These are phyloP conservation scores for Callithrix jacchus DNA, from an alignment of 2,113 vertebrate species.

Conservation along the genomic window DNA sequence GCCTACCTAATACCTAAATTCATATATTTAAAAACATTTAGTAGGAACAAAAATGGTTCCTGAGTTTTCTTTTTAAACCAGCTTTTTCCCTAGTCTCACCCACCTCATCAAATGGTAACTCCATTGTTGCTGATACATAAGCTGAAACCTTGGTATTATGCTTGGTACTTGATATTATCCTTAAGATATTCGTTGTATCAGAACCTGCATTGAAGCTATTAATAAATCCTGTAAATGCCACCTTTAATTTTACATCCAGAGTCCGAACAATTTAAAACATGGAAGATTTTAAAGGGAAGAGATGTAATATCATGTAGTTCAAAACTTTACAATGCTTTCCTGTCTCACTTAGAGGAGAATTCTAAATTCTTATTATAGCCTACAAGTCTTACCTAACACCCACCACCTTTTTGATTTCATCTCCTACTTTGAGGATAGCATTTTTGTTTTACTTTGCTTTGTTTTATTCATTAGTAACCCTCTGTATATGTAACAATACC, in stretches of 20 bases:
- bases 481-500: neutral
- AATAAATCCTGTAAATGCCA: neutral
- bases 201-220: neutral
- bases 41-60: neutral
- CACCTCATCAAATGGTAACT: neutral
- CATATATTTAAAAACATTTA: neutral
- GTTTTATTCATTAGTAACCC: neutral
- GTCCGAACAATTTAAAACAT: neutral
- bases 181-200: neutral
- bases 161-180: too few relatives aligned
- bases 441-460: neutral
- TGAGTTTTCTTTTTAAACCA: neutral
- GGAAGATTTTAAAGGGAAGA: neutral
- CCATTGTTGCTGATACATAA: neutral
- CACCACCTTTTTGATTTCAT: neutral
- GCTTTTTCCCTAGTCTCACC: neutral
- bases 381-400: neutral
- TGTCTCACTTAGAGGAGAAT: neutral
- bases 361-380: neutral
- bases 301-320: neutral
- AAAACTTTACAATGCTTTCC: neutral
- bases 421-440: neutral
- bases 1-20: neutral
- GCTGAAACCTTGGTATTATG: neutral
- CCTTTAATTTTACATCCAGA: constrained; percentile 38